Percentiles rank a stretch among this genome's conserved stretches.
phyloP scores from a whole-genome alignment of 2,113 vertebrate species.

The Ammodytes marinus region DNA sequence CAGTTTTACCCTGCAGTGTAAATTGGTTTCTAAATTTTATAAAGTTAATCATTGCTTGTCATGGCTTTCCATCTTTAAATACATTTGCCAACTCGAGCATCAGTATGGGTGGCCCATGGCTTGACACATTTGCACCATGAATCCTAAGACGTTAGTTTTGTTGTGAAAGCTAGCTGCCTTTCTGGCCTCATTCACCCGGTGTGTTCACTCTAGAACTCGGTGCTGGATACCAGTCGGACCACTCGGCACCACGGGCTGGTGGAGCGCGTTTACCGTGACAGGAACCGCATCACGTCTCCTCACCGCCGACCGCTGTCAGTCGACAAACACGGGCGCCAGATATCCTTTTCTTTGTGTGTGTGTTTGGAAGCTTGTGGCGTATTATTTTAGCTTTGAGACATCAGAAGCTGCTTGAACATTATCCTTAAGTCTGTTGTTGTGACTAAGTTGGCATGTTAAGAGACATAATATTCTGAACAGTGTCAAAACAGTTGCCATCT shows the following conservation, averaged over 20 bases:
- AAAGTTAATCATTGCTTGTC: slow-evolving; percentile 82
- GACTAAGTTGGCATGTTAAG: neutral
- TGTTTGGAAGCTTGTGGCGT: neutral
- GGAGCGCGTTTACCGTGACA: slow-evolving; percentile 95
- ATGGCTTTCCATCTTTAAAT: slow-evolving; percentile 85
- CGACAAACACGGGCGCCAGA: slow-evolving; percentile 97
- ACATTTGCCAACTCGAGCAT: slow-evolving; percentile 82
- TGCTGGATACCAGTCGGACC: slow-evolving; percentile 95
- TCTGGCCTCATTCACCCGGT: slow-evolving; percentile 57
- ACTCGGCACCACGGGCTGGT: slow-evolving; percentile 97
- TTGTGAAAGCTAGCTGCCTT: slow-evolving; percentile 15
- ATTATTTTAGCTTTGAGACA: neutral
- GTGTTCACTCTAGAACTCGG: slow-evolving; percentile 93
- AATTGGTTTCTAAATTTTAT: slow-evolving; percentile 68
- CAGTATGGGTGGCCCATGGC: slow-evolving; percentile 76
- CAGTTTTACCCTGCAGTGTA: slow-evolving; percentile 54
- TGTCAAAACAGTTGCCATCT: neutral
- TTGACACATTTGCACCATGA: slow-evolving; percentile 79
- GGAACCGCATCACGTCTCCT: slow-evolving; percentile 94
- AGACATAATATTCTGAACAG: neutral
- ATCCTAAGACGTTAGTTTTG: slow-evolving; percentile 56
- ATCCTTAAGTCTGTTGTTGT: neutral
- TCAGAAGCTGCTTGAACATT: neutral
- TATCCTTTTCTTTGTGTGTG: slow-evolving; percentile 90
- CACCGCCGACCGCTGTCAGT: slow-evolving; percentile 95